Evolutionary conservation across 2,113 vertebrate species (phyloP).

Genomic region (Falcunculus frontatus): DNA sequence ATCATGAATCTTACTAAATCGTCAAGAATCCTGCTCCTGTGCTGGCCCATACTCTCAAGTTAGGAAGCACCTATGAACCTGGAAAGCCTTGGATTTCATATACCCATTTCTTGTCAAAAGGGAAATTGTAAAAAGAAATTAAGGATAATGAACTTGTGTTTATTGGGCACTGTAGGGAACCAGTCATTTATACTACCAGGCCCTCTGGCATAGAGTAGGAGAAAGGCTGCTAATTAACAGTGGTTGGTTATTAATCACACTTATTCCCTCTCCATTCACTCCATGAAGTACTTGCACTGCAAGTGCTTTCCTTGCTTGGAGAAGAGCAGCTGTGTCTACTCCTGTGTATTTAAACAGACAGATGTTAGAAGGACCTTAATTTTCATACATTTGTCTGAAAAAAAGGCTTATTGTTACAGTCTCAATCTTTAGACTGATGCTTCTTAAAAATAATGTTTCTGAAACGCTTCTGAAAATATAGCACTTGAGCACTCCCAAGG

Average conservation of each 20-base stretch:
- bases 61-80: neutral
- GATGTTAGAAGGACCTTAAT: neutral
- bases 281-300: neutral
- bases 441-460: neutral
- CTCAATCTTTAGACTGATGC: neutral
- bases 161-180: neutral
- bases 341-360: neutral
- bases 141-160: slow-evolving; percentile 8
- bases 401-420: neutral
- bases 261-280: neutral
- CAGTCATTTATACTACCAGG: neutral
- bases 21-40: neutral
- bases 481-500: neutral
- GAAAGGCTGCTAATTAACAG: slow-evolving; percentile 37
- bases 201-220: neutral
- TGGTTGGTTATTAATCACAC: slow-evolving; percentile 41
- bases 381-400: neutral
- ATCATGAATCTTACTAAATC: neutral
- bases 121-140: neutral
- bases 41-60: neutral
- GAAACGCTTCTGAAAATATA: neutral
- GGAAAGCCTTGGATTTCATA: neutral
- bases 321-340: neutral
- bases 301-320: neutral
- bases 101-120: neutral